Evolutionary conservation across 2,113 vertebrate genomes (phyloP).

Genomic region (Chloropsis cyanopogon): DNA sequence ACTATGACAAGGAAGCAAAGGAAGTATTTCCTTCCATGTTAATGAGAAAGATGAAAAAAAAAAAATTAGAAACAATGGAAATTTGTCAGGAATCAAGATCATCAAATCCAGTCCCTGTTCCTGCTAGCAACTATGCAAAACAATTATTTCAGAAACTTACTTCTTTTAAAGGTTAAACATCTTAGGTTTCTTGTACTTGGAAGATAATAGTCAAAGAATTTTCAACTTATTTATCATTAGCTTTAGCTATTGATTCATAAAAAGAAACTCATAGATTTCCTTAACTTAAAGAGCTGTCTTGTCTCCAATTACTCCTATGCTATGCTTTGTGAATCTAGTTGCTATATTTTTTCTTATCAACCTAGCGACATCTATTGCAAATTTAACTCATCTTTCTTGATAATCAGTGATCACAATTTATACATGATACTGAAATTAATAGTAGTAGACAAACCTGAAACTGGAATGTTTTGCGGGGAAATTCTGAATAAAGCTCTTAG

Average conservation of each 20-base stretch:
- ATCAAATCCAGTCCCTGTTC: background rate
- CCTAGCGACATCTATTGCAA: background rate
- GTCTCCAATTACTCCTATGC: background rate
- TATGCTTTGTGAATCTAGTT: background rate
- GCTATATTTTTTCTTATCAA: background rate
- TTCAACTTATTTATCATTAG: background rate
- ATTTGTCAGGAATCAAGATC: background rate
- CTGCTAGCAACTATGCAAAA: background rate
- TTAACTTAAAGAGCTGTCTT: background rate
- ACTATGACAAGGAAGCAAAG: background rate
- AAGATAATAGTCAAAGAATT: background rate
- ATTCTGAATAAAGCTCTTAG: background rate
- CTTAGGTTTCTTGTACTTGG: background rate
- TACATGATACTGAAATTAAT: background rate
- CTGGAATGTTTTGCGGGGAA: background rate
- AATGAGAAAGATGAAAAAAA: background rate
- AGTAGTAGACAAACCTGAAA: background rate
- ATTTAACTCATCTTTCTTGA: background rate
- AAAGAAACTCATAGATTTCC: background rate
- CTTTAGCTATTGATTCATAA: background rate
- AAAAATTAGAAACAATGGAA: background rate
- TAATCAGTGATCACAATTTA: background rate
- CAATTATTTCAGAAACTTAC: background rate
- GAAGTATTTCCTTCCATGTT: background rate
- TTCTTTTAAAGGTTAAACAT: background rate